Evolutionary conservation across 2,888 invertebrate genomes (phyloP).

Genomic region (Gortyna flavago): DNA sequence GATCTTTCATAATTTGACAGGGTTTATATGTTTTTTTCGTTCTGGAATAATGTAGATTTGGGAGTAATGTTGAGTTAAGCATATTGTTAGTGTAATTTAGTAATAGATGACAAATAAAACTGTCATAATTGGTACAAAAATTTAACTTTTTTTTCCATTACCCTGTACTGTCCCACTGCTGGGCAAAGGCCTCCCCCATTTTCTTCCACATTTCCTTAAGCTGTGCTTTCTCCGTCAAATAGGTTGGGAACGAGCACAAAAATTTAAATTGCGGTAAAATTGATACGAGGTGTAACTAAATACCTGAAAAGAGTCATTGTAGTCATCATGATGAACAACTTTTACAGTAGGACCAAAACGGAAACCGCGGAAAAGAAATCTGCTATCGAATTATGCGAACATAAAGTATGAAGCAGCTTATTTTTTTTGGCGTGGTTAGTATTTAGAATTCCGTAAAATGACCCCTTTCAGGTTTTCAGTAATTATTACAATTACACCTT

Average conservation of each 20-base stretch:
- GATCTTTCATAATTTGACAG: constrained; percentile 20
- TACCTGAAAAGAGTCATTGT: too few species aligned
- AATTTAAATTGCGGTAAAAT: too few species aligned
- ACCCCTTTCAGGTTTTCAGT: not conserved
- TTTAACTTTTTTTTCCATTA: too few species aligned
- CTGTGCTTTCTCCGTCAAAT: too few species aligned
- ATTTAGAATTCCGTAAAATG: not conserved
- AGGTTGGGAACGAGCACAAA: too few species aligned
- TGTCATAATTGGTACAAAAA: not conserved
- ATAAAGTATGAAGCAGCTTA: not conserved
- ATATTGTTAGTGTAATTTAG: not conserved
- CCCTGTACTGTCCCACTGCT: too few species aligned
- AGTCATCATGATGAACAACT: too few species aligned
- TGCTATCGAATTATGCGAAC: not conserved
- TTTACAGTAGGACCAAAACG: not conserved
- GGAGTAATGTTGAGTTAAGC: not conserved
- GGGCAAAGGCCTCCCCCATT: too few species aligned
- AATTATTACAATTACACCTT: not conserved
- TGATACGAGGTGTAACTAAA: too few species aligned
- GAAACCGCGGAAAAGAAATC: not conserved
- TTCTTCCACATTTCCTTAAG: too few species aligned
- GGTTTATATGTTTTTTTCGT: not conserved
- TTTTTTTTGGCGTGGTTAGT: not conserved
- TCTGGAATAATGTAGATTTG: not conserved
- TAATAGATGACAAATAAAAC: too few species aligned